These are phyloP conservation scores for Artemia sinica DNA, from an alignment of 2,888 invertebrate species.

Conservation along the genomic window DNA sequence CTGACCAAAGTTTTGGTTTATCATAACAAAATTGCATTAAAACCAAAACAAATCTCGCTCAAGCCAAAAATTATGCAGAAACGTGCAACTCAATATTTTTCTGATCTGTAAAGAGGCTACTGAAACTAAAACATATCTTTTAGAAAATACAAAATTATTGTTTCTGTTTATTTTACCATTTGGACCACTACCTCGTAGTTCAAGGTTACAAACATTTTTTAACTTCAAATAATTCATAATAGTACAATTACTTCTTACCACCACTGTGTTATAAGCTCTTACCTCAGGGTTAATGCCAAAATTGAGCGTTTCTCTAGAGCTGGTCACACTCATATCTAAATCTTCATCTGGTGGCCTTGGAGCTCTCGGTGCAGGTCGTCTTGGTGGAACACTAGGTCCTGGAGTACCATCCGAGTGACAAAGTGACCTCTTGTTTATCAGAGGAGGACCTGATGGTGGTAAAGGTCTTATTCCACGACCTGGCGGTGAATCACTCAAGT, in stretches of 20 bases:
- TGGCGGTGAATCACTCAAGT: not conserved
- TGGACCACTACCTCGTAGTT: too few relatives aligned
- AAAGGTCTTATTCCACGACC: slow-evolving; percentile 11
- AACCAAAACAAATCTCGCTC: too few relatives aligned
- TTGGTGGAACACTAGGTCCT: slow-evolving; percentile 37
- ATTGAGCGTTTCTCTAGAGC: slow-evolving; percentile 4
- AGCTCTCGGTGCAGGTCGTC: slow-evolving; percentile 30
- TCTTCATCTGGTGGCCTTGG: slow-evolving; percentile 19
- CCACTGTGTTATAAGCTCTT: not conserved
- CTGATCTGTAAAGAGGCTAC: too few relatives aligned
- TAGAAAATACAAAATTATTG: too few relatives aligned
- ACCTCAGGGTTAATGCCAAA: not conserved
- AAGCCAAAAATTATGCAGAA: too few relatives aligned
- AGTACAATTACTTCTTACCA: not conserved
- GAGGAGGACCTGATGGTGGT: not conserved
- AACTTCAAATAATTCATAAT: not conserved
- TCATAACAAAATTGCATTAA: too few relatives aligned
- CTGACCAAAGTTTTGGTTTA: too few relatives aligned
- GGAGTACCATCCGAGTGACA: slow-evolving; percentile 32
- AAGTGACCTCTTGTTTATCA: slow-evolving; percentile 4
- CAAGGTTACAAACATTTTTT: too few relatives aligned
- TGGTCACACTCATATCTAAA: slow-evolving; percentile 17
- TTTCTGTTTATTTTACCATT: too few relatives aligned
- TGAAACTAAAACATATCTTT: too few relatives aligned
- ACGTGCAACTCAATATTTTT: too few relatives aligned